Evolutionary conservation across 1,140 invertebrate genomes (phyloP), one percentile per base, ranked within the genome.

Genomic region (Homalodisca vitripennis): DNA sequence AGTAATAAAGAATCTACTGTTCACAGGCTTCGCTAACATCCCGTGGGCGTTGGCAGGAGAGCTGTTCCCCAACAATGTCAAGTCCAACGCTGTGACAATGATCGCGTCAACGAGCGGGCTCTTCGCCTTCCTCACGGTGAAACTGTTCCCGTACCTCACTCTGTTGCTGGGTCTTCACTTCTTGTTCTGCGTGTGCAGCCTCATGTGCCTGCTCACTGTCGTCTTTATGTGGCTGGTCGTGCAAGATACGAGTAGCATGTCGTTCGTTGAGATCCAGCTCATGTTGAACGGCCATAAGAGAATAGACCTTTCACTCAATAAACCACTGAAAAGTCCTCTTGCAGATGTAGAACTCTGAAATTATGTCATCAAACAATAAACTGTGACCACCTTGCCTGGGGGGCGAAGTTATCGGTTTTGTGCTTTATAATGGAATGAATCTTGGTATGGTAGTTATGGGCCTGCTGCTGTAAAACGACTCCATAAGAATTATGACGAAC

Each of bases 31-130:
- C 14, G 48, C 48, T 10, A 51, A 51, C n/a, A 51, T 51, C n/a
- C 48, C 48, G 14, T 51, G 48, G 48, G 48, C 48, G 3, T 12
- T 51, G 48, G 17, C 48, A 51, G 48, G 48, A 51, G 48, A 51
- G n/a, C n/a, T 51, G n/a, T 51, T 51, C 48, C 48, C 48, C 22
- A 51, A n/a, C 48, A 51, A 51, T 20, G n/a, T 51, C 48, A 51
- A 51, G 48, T 51, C 48, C 3, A 3, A 20, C n/a, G 48, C 48
- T 20, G 22, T 22, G n/a, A 20, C 48, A 3, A 20, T 51, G 14
- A 51, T 51, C 48, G 48, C 48, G 14, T 51, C 48, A 3, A 51
- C 14, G 3, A 51, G 48, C n/a, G 48, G 48, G 3, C 14, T 51
- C 22, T 14, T 51, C 14, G 48, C 48, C 6, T 51, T 51, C 48